Evolutionary conservation across 2,113 vertebrate genomes (phyloP), one percentile per base, ranked within the genome.

Genomic region (Arenaria interpres): DNA sequence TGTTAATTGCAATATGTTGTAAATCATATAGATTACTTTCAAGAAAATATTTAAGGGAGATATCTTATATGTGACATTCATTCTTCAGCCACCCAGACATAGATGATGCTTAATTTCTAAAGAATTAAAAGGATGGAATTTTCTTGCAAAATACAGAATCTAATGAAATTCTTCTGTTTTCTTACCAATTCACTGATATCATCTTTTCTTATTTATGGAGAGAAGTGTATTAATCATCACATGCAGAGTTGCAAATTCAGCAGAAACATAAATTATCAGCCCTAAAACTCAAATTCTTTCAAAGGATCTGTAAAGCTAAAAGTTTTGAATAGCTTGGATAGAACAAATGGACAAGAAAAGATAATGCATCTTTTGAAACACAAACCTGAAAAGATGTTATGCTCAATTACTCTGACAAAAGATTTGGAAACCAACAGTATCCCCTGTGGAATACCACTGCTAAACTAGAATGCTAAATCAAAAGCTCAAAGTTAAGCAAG

Each of bases 371-470:
- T 98, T 98, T 97, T 85, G 94, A 97, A 98, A 97, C 57, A 92
- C 92, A 97, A 95, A 98, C 97, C 97, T 98, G 97, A 89, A 97
- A 97, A 98, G 97, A 98, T 90, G 97, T 96, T 97, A 95, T 97
- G 98, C 98, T 98, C 97, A 98, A 98, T 98, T 98, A 98, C 97
- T 89, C 96, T 97, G 97, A 98, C 97, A 97, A 97, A 98, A 98
- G 98, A 98, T 98, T 98, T 97, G 98, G 97, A 97, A 97, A 97
- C 97, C 91, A 94, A 95, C 80, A 93, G 87, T 91, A 96, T 96
- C 80, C 97, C 96, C 97, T 10, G 32, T 97, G 97, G 98, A 98
- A 97, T 98, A 97, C 78, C 30, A 81, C 90, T 86, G 85, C 93
- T 96, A 90, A 98, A 97, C 97, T 96, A 93, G 95, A 98, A 97